Percentiles rank a stretch among this genome's conserved stretches.
phyloP scores from a whole-genome alignment of 2,888 invertebrate genomes.

The Drosophila macrothrix region DNA sequence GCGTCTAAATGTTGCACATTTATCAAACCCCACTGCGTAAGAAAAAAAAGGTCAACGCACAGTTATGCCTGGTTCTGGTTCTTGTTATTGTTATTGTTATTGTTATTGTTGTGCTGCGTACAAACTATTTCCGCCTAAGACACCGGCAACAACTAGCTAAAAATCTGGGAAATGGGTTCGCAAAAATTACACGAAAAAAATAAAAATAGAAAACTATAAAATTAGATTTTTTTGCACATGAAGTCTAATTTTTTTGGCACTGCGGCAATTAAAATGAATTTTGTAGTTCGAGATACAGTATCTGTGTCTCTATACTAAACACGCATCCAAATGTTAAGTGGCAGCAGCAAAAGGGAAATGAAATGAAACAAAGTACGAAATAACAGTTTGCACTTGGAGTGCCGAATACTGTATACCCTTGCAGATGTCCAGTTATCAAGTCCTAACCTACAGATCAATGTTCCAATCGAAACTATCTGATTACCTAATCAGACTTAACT shows the following conservation, averaged over 20 bases:
- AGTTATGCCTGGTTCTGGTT: slow-evolving; percentile 70
- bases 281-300: slow-evolving; percentile 44
- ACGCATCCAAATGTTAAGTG: slow-evolving; percentile 14
- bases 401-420: slow-evolving; percentile 24
- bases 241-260: slow-evolving; percentile 50
- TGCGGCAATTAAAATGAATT: slow-evolving; percentile 67
- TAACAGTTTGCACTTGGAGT: not conserved
- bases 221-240: slow-evolving; percentile 54
- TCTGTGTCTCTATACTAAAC: slow-evolving; percentile 25
- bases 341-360: slow-evolving; percentile 4
- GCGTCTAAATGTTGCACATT: slow-evolving; percentile 79
- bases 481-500: not conserved
- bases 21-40: slow-evolving; percentile 68
- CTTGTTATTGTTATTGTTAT: slow-evolving; percentile 54
- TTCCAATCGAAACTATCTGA: not conserved
- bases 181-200: slow-evolving; percentile 30
- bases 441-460: not conserved
- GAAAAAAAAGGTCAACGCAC: slow-evolving; percentile 76
- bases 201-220: slow-evolving; percentile 32
- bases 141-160: slow-evolving; percentile 45
- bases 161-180: slow-evolving; percentile 65
- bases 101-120: slow-evolving; percentile 43
- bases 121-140: slow-evolving; percentile 72
- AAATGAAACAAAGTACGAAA: slow-evolving; percentile 13
- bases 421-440: not conserved